Evolutionary conservation across 2,113 vertebrate genomes (phyloP).

Genomic region (Nesoenas mayeri): DNA sequence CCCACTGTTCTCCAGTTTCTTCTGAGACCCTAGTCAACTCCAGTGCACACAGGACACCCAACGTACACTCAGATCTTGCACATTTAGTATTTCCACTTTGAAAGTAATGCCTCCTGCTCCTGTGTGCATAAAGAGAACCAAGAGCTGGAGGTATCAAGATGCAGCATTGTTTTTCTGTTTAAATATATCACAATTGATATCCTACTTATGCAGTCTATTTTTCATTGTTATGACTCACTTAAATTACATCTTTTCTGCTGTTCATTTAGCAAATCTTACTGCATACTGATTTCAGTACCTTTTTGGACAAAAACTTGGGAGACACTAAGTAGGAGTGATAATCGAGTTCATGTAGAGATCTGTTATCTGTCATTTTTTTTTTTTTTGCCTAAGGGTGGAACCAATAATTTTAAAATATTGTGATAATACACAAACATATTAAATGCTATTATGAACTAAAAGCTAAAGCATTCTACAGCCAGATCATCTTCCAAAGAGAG

Average conservation of each 20-base stretch:
- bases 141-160: not conserved
- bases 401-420: not conserved
- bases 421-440: conserved; percentile 11
- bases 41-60: not conserved
- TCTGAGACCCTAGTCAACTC: not conserved
- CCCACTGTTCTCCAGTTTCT: not conserved
- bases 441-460: conserved; percentile 40
- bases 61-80: fast-evolving
- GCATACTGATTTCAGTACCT: not conserved
- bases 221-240: not conserved
- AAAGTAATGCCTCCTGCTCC: not conserved
- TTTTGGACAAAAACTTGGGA: not conserved
- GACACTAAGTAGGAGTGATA: not conserved
- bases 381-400: not conserved
- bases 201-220: not conserved
- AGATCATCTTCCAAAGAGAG: conserved; percentile 45
- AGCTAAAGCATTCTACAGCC: conserved; percentile 46
- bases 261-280: not conserved
- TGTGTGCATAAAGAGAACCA: not conserved
- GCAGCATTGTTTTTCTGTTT: not conserved
- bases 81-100: not conserved
- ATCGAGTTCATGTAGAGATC: not conserved
- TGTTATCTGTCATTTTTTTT: not conserved
- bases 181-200: not conserved
- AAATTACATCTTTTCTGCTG: not conserved